Evolutionary conservation across 2,888 invertebrate species (phyloP).

Genomic region (Siphonodentalium dalli): DNA sequence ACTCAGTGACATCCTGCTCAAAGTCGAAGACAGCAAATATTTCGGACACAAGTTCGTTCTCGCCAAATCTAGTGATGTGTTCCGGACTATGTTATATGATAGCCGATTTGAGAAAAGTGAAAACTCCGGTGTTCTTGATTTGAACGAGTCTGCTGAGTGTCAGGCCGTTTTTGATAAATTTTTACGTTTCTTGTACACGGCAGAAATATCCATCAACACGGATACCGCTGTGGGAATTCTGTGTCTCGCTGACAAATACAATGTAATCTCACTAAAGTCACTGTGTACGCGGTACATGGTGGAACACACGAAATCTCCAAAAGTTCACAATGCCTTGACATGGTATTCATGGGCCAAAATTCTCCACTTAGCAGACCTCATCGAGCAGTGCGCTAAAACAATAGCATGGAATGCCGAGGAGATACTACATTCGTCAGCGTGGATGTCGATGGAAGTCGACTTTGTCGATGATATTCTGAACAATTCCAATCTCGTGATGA

Average conservation of each 20-base stretch:
- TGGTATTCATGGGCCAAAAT: slow-evolving; percentile 66
- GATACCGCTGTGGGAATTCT: slow-evolving; percentile 61
- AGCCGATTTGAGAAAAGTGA: slow-evolving; percentile 53
- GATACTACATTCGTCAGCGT: slow-evolving; percentile 55
- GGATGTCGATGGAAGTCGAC: slow-evolving; percentile 62
- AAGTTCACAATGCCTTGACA: slow-evolving; percentile 57
- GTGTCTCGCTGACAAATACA: slow-evolving; percentile 65
- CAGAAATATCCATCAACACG: slow-evolving; percentile 55
- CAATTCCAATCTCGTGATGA: slow-evolving; percentile 58
- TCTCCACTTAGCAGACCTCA: slow-evolving; percentile 53
- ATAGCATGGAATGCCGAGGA: slow-evolving; percentile 63
- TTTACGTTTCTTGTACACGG: slow-evolving; percentile 63
- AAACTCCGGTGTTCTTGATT: slow-evolving; percentile 48
- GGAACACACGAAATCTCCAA: slow-evolving; percentile 59
- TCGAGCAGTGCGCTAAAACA: slow-evolving; percentile 59
- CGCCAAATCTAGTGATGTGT: slow-evolving; percentile 64
- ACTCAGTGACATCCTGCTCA: slow-evolving; percentile 58
- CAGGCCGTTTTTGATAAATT: slow-evolving; percentile 60
- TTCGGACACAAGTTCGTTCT: slow-evolving; percentile 63
- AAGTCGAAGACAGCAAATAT: slow-evolving; percentile 48
- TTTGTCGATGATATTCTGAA: slow-evolving; percentile 59
- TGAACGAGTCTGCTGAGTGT: slow-evolving; percentile 61
- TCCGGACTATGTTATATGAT: slow-evolving; percentile 63
- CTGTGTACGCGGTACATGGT: slow-evolving; percentile 63
- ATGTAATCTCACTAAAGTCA: slow-evolving; percentile 59